Evolutionary conservation across 2,113 vertebrate species (phyloP).

Genomic region (Falco punctatus): DNA sequence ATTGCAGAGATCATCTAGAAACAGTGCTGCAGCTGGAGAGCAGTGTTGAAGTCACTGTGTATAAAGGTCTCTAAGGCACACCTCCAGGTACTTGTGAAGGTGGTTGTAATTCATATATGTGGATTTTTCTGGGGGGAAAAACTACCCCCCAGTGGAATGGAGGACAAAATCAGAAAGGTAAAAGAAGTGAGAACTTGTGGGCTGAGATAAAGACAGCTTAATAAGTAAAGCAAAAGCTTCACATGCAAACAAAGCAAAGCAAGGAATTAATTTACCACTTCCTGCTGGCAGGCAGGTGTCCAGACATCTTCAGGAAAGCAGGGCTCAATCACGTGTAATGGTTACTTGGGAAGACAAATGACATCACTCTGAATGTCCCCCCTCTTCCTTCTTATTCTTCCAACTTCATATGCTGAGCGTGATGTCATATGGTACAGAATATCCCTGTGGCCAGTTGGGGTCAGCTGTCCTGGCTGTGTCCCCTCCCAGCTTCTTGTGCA

Average conservation of each 20-base stretch:
- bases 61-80: not conserved
- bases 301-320: not conserved
- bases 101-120: not conserved
- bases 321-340: rapidly evolving
- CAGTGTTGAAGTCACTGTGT: not conserved
- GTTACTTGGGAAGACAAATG: not conserved
- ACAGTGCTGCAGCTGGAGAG: not conserved
- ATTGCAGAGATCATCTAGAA: not conserved
- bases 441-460: not conserved
- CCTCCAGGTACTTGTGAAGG: not conserved
- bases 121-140: not conserved
- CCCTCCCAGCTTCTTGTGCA: not conserved
- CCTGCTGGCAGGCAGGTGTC: rapidly evolving
- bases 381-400: not conserved
- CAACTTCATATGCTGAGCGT: not conserved
- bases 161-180: not conserved
- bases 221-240: not conserved
- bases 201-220: not conserved
- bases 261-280: not conserved
- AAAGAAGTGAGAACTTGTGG: not conserved
- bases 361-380: rapidly evolving
- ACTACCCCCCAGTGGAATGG: not conserved
- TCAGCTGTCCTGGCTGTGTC: not conserved
- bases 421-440: not conserved
- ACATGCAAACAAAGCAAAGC: not conserved